Conservation (phyloP, 2,113 vertebrate species). For the Raphicerus campestris region DNA sequence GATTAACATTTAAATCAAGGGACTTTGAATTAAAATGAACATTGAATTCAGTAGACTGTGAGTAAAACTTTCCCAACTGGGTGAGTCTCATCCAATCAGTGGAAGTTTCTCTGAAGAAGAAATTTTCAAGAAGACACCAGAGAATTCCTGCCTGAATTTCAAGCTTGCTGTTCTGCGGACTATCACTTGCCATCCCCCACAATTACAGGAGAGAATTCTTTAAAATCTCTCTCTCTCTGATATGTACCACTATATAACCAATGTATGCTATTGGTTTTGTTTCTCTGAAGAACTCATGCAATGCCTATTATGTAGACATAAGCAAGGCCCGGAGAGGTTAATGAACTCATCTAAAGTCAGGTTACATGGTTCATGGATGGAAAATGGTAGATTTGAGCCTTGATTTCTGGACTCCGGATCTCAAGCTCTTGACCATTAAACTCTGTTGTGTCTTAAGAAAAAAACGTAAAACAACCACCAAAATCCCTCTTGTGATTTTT, state of each 20-base stretch:
- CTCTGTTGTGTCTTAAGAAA: not conserved
- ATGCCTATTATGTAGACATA: not conserved
- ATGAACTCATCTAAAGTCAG: slow-evolving; percentile 47
- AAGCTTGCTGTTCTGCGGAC: not conserved
- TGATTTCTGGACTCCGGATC: not conserved
- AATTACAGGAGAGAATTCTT: not conserved
- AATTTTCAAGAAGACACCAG: not conserved
- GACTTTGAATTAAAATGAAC: not conserved
- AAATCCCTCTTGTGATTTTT: not conserved
- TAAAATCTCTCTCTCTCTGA: not conserved
- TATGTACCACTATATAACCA: not conserved
- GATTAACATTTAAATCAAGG: not conserved
- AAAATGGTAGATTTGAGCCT: slow-evolving; percentile 20
- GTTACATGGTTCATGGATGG: not conserved
- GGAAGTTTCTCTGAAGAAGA: not conserved
- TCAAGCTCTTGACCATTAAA: not conserved
- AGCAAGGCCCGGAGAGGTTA: not conserved
- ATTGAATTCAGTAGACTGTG: not conserved
- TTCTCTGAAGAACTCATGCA: not conserved
- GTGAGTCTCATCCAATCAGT: not conserved
- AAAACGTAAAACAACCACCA: not conserved
- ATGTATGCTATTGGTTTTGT: not conserved
- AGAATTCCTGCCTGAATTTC: not conserved
- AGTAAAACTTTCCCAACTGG: not conserved
- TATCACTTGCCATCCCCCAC: not conserved